Percentiles rank a stretch among this genome's conserved stretches.
phyloP scores from a whole-genome alignment of 2,113 vertebrate genomes.

The Hydropotes inermis region DNA sequence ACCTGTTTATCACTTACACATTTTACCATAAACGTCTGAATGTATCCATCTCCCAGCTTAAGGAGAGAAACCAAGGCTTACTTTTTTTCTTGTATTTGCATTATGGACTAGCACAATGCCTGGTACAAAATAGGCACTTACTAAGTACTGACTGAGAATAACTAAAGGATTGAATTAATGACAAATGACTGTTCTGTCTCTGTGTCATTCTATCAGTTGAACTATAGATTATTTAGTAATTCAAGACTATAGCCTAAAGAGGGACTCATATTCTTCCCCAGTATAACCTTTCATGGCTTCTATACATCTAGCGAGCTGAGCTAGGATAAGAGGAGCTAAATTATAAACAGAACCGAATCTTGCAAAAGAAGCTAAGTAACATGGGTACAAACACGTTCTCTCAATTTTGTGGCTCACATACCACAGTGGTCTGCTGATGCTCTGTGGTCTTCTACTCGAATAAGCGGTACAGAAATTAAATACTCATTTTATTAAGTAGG shows the following conservation, averaged over 20 bases:
- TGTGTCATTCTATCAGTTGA: background rate
- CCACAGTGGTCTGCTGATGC: background rate
- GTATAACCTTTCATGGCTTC: background rate
- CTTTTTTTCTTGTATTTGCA: background rate
- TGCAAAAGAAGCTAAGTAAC: background rate
- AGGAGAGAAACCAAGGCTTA: background rate
- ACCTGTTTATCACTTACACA: background rate
- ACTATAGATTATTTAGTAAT: background rate
- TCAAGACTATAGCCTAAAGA: background rate
- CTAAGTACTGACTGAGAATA: background rate
- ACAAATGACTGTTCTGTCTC: background rate
- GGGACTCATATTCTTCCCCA: background rate
- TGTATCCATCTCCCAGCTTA: background rate
- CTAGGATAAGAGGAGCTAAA: background rate
- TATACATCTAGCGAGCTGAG: background rate
- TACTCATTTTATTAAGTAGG: background rate
- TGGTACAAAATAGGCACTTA: background rate
- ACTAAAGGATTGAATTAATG: background rate
- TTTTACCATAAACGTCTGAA: background rate
- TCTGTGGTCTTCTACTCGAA: background rate
- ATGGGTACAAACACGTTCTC: background rate
- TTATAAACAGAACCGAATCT: background rate
- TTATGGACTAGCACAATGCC: background rate
- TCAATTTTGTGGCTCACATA: constrained; percentile 6
- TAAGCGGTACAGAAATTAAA: background rate